Evolutionary conservation across 2,113 vertebrate genomes (phyloP), one percentile per base, ranked within the genome.

Genomic region (Hippocampus zosterae): DNA sequence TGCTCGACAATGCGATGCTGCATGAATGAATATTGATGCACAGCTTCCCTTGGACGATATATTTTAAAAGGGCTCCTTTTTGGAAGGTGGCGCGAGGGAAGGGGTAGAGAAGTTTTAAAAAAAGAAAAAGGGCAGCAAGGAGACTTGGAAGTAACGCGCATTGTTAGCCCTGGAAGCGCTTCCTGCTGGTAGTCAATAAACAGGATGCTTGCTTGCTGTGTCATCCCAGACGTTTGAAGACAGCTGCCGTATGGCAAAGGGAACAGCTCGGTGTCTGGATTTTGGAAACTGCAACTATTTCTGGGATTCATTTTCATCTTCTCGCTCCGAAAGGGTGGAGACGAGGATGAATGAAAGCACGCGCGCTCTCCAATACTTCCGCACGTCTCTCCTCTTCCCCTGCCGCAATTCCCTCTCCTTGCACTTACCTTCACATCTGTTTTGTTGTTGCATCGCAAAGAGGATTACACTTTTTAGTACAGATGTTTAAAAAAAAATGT

Each of bases 1-100:
- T 74, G 68, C 81, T 84, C 82, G 82, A 88, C 86, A 86, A 85
- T 80, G 82, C 81, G 77, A 84, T 83, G 85, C 83, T 84, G 87
- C 85, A 85, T 88, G 83, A 88, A 87, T 89, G 85, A 87, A 89
- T 89, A 88, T 88, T 89, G 84, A 89, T 90, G 86, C 81, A 74
- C 77, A 68, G 79, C 72, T 82, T 83, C 86, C 76, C 84, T 79
- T 74, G 23, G 74, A 77, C 70, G 70, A 68, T 78, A 81, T 62
- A 29, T 85, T 87, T 84, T 73, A 79, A 69, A 78, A 67, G 19
- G 73, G 72, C 12, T 18, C 46, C 61, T 50, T 57, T 60, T 67
- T 67, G 65, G 50, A 19, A 6, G 67, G 62, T 12, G 25, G 25
- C 10, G 25, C 1, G n/a, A 10, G 23, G 29, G 29, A 29, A 29